Base-by-base conservation (phyloP, 2,888 invertebrate genomes). In the Alentia gelatinosa region DNA sequence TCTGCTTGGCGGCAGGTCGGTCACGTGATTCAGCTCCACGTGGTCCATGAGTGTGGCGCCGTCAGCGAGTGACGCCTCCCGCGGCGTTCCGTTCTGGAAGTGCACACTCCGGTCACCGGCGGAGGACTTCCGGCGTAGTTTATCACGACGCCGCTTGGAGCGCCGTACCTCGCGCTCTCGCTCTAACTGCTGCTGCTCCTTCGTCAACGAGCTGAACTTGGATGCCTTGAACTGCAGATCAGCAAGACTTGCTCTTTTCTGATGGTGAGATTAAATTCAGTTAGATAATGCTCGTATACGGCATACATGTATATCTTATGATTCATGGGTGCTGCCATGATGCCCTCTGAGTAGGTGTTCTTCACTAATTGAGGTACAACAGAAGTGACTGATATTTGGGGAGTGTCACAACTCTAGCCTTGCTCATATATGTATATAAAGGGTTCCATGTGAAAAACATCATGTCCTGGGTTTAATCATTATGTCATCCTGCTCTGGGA, bases 241-340 rank as follows among this genome's bases (percentile, higher is more conserved):
- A 0, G 91, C 86, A 3, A 92, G 84, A 74, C 92, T 92, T 1
- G 89, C 88, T n/a, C 92, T 35, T 35, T 56, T 68, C 92, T 92
- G 90, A 23, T 26, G 33, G n/a, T 15, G 63, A 63, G 37, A 26
- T 19, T 88, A 15, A n/a, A 12, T 12, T 47, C 47, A n/a, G n/a
- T n/a, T n/a, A n/a, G n/a, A n/a, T n/a, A n/a, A n/a, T n/a, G n/a
- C n/a, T n/a, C n/a, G n/a, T n/a, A n/a, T n/a, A n/a, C n/a, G n/a
- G n/a, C n/a, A n/a, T n/a, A n/a, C n/a, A n/a, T n/a, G n/a, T n/a
- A n/a, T n/a, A n/a, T n/a, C n/a, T n/a, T n/a, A n/a, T n/a, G n/a
- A n/a, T n/a, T n/a, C n/a, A n/a, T n/a, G n/a, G n/a, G n/a, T n/a
- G n/a, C n/a, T n/a, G n/a, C n/a, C n/a, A n/a, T n/a, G n/a, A n/a